Conservation (phyloP, 2,113 vertebrate species). For the Cyprinodon tularosa region DNA sequence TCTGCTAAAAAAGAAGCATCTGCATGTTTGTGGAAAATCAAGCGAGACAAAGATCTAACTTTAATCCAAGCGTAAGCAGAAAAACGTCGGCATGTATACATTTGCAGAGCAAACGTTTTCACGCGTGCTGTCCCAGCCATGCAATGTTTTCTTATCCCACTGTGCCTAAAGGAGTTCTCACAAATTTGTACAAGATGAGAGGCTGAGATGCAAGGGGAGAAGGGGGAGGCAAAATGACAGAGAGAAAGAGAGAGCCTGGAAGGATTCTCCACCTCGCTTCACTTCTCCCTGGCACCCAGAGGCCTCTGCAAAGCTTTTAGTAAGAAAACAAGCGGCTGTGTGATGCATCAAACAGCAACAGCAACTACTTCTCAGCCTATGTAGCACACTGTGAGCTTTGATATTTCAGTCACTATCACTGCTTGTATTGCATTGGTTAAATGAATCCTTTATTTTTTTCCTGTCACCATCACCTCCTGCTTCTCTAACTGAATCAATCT, state of each 20-base stretch:
- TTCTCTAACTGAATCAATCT: not conserved
- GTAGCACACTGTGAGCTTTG: conserved; percentile 64
- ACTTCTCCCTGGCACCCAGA: conserved; percentile 57
- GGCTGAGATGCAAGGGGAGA: conserved; percentile 35
- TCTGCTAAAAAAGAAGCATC: conserved; percentile 26
- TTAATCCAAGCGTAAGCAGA: conserved; percentile 35
- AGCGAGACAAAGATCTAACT: conserved; percentile 49
- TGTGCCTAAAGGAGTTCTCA: conserved; percentile 63
- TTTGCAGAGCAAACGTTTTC: conserved; percentile 47
- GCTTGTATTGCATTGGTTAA: conserved; percentile 48
- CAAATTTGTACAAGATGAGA: conserved; percentile 71
- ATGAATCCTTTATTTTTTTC: conserved; percentile 45
- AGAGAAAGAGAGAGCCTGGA: conserved; percentile 43
- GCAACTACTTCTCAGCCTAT: conserved; percentile 62
- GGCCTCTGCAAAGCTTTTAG: conserved; percentile 76
- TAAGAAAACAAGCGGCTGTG: conserved; percentile 64
- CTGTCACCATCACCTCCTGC: not conserved
- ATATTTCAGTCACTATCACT: conserved; percentile 75
- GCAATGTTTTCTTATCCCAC: conserved; percentile 46
- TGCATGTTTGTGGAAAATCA: conserved; percentile 21
- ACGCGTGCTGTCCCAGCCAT: conserved; percentile 40
- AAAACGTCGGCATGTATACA: conserved; percentile 34
- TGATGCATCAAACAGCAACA: conserved; percentile 68
- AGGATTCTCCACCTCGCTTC: conserved; percentile 61
- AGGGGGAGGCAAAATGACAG: conserved; percentile 42